Percentiles rank a stretch among this genome's conserved stretches.
phyloP scores from a whole-genome alignment of 2,888 invertebrate species.

The Perithous albicinctus region DNA sequence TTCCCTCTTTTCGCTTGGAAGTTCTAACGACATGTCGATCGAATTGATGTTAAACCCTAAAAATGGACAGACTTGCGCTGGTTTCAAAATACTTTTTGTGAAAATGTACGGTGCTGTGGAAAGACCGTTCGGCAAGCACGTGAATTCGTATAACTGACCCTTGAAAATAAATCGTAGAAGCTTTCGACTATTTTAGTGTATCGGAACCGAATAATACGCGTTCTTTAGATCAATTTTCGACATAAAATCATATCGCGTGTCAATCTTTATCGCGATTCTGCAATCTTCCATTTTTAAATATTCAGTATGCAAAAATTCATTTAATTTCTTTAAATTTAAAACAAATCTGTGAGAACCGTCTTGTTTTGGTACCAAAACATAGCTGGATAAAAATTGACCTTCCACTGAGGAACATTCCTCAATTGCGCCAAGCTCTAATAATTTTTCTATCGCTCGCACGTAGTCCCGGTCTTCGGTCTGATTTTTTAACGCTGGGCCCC shows the following conservation, averaged over 20 bases:
- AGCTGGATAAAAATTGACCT: not conserved
- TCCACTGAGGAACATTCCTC: not conserved
- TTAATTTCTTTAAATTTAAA: conserved; percentile 54
- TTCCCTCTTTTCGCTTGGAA: too few relatives aligned
- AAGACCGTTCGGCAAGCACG: too few relatives aligned
- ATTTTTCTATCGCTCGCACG: not conserved
- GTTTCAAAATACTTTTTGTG: too few relatives aligned
- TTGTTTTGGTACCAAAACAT: not conserved
- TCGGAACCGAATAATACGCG: conserved; percentile 68
- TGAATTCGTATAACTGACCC: too few relatives aligned
- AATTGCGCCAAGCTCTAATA: not conserved
- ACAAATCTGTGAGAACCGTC: not conserved
- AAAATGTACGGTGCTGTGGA: too few relatives aligned
- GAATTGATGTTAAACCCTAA: too few relatives aligned
- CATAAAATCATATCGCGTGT: conserved; percentile 63
- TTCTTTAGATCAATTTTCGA: conserved; percentile 64
- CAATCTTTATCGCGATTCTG: conserved; percentile 60
- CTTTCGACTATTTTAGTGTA: too few relatives aligned
- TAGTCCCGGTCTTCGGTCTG: not conserved
- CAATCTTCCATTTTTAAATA: conserved; percentile 70
- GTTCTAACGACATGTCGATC: too few relatives aligned
- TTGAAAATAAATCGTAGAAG: too few relatives aligned
- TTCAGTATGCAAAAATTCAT: conserved; percentile 52
- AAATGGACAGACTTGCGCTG: too few relatives aligned
- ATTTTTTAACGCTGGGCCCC: too few relatives aligned